phyloP scores from a whole-genome alignment of 2,113 vertebrate species.

The Cyanistes caeruleus region DNA sequence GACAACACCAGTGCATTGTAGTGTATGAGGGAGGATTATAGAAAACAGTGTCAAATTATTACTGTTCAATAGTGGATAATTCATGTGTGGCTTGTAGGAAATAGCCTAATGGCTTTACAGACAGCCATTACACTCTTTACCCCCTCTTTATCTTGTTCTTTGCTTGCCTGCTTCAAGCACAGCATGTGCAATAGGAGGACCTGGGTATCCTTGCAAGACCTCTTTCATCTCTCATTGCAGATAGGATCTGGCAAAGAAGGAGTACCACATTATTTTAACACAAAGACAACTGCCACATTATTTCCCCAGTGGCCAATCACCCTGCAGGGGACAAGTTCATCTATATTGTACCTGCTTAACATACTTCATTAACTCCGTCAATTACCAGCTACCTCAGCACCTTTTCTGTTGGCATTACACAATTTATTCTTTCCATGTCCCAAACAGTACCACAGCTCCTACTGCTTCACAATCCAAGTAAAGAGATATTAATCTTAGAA shows the following conservation, averaged over 20 bases:
- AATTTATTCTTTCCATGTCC: conserved; percentile 39
- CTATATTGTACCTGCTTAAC: conserved; percentile 60
- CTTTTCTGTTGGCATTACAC: conserved; percentile 32
- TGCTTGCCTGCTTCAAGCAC: not conserved
- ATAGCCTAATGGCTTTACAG: not conserved
- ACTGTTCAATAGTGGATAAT: conserved; percentile 25
- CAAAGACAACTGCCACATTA: conserved; percentile 58
- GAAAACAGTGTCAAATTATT: conserved; percentile 24
- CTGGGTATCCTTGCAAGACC: conserved; percentile 26
- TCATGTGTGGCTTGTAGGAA: not conserved
- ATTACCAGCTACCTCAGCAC: conserved; percentile 56
- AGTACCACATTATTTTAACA: conserved; percentile 54
- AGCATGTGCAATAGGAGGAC: not conserved
- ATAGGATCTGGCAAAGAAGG: conserved; percentile 57
- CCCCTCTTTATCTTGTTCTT: conserved; percentile 23
- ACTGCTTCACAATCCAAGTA: not conserved
- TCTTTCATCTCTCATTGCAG: conserved; percentile 39
- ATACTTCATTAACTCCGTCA: conserved; percentile 65
- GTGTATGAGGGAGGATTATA: not conserved
- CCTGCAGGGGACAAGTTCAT: conserved; percentile 56
- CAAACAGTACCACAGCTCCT: not conserved
- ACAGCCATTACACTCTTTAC: not conserved
- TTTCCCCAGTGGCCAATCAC: conserved; percentile 65
- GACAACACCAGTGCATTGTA: not conserved
- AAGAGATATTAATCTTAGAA: conserved; percentile 32